Evolutionary conservation across 1,140 invertebrate genomes (phyloP).

Genomic region (Lordiphosa collinella): DNA sequence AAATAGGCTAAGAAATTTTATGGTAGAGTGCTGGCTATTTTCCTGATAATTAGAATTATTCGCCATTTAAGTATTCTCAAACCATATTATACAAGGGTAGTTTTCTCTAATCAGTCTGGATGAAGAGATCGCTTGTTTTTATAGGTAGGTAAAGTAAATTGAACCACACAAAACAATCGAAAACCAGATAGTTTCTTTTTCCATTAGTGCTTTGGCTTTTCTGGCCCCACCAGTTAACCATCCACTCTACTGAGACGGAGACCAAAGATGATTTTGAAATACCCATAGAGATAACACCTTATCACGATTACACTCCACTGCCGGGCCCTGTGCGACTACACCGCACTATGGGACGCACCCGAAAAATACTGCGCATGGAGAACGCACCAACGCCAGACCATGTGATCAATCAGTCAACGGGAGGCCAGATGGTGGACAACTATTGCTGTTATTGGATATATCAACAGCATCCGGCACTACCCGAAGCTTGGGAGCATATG

Average conservation of each 20-base stretch:
- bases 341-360: constrained; percentile 27
- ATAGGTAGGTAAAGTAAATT: too few species aligned
- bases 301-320: too few species aligned
- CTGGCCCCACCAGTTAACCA: neutral
- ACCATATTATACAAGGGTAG: too few species aligned
- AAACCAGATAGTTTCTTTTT: neutral
- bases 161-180: too few species aligned
- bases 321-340: neutral
- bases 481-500: constrained; percentile 18
- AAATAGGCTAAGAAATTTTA: too few species aligned
- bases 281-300: constrained; percentile 22
- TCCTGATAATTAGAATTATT: too few species aligned
- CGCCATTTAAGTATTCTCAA: too few species aligned
- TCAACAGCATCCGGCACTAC: constrained; percentile 29
- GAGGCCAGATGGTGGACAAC: constrained; percentile 13
- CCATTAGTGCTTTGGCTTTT: neutral
- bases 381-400: neutral
- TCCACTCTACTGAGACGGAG: neutral
- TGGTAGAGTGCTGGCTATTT: too few species aligned
- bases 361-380: neutral
- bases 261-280: constrained; percentile 19
- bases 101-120: too few species aligned
- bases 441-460: constrained; percentile 63
- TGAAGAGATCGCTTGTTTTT: too few species aligned
- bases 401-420: too few species aligned